A percentile compares a stretch with the other conserved stretches of the same genome.
Conservation (phyloP, 1,140 invertebrate genomes). For the Zaprionus inermis region DNA sequence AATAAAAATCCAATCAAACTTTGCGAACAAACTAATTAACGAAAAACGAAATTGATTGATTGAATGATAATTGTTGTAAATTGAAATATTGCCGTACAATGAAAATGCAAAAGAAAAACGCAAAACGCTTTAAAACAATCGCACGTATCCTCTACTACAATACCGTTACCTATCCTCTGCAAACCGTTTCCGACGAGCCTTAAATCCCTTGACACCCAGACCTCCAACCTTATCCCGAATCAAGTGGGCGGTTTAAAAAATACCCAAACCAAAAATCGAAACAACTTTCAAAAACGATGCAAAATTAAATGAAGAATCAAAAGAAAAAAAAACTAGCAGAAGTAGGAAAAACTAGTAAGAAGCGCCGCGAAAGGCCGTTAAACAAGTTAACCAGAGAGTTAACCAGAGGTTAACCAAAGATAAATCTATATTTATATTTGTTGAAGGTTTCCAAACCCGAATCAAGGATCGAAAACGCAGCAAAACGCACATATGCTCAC, state of each 20-base stretch:
- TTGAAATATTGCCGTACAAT: constrained; percentile 65
- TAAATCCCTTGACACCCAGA: constrained; percentile 50
- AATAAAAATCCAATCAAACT: constrained; percentile 19
- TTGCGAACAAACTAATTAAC: constrained; percentile 32
- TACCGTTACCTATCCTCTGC: constrained; percentile 83
- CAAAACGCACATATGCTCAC: constrained; percentile 67
- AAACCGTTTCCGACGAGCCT: constrained; percentile 79
- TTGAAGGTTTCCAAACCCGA: constrained; percentile 68
- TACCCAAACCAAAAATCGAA: constrained; percentile 57
- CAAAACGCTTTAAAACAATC: constrained; percentile 84
- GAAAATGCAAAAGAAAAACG: constrained; percentile 84
- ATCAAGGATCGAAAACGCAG: constrained; percentile 38
- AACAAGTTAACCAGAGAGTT: constrained; percentile 23
- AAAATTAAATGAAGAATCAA: constrained; percentile 46
- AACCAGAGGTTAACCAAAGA: constrained; percentile 25
- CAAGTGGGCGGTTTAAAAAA: constrained; percentile 68
- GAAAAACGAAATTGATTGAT: constrained; percentile 47
- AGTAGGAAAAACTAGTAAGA: constrained; percentile 33
- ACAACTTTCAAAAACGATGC: constrained; percentile 68
- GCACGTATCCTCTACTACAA: constrained; percentile 84
- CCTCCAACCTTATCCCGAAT: constrained; percentile 44
- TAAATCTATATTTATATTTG: constrained; percentile 58
- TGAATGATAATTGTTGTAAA: constrained; percentile 48
- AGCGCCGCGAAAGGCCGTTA: constrained; percentile 36
- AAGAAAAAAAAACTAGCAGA: constrained; percentile 36